Base-by-base conservation (phyloP, 1,140 invertebrate species). In the Cataglyphis hispanica region DNA sequence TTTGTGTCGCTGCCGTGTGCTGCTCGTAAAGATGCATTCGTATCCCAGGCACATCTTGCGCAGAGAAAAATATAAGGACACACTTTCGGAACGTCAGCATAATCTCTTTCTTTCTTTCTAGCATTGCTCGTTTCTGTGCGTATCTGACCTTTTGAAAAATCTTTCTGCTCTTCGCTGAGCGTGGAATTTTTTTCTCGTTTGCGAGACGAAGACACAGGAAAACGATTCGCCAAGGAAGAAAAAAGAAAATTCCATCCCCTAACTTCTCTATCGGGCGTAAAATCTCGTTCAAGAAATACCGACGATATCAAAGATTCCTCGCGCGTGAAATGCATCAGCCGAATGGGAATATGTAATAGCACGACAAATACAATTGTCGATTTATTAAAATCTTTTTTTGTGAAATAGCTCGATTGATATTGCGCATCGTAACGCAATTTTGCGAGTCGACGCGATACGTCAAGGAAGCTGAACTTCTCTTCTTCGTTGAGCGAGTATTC, bases 21-120 rank as follows among this genome's bases (percentile, higher is more conserved):
- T 83, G 75, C 86, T 90, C 88, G 85, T 91, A 87, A 90, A 90
- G 69, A 89, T 88, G 84, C 86, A 87, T 91, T 89, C 84, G 69
- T 86, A 88, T 83, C 85, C 85, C 72, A 60, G 77, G 77, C 78
- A 31, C 81, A 86, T 87, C 83, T 70, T 81, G 84, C 16, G 72
- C 11, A 70, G 77, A 81, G 67, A 86, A 80, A 88, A 80, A 88
- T 86, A 64, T 90, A 85, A 75, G 43, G 34, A 13, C 25, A 75
- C 80, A 53, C 58, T 75, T 34, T 1, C 31, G 61, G 40, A 76
- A 86, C 85, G 77, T 91, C 88, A 86, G 77, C 83, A 84, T 91
- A 90, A 91, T 91, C 85, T 80, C 83, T 90, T 43, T 86, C 81
- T 81, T 16, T 50, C 22, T 53, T n/a, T 25, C 40, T 60, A 40